phyloP scores from a whole-genome alignment of 2,888 invertebrate genomes.

The Drosophila anceps region DNA sequence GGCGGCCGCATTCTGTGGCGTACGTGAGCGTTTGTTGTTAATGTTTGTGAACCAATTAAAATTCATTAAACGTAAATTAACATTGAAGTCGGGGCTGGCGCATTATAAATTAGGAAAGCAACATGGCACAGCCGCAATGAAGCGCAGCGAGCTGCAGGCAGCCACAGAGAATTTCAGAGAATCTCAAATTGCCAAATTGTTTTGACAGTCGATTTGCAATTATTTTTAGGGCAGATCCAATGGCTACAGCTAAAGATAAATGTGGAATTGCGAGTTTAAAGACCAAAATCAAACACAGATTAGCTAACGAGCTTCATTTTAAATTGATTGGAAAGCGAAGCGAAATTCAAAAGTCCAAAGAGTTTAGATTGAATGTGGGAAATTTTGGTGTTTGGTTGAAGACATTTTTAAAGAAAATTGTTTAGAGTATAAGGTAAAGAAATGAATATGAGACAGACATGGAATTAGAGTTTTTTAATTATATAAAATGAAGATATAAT shows the following conservation, averaged over 20 bases:
- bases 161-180: slow-evolving; percentile 54
- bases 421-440: too few relatives aligned
- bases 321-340: too few relatives aligned
- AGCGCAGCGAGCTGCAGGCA: slow-evolving; percentile 33
- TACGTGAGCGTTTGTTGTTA: slow-evolving; percentile 62
- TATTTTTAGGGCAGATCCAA: slow-evolving; percentile 25
- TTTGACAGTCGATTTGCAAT: slow-evolving; percentile 41
- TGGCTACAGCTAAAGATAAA: neutral
- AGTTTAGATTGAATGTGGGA: neutral
- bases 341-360: neutral
- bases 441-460: too few relatives aligned
- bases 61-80: slow-evolving; percentile 80
- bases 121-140: slow-evolving; percentile 23
- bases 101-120: slow-evolving; percentile 59
- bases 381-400: too few relatives aligned
- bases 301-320: neutral
- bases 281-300: neutral
- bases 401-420: too few relatives aligned
- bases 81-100: slow-evolving; percentile 48
- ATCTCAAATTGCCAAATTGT: slow-evolving; percentile 54
- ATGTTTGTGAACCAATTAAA: slow-evolving; percentile 66
- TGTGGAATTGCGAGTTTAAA: neutral
- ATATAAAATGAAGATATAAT: neutral
- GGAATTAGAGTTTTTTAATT: too few relatives aligned
- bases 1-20: slow-evolving; percentile 60